Evolutionary conservation across 1,140 invertebrate genomes (phyloP), one percentile per base, ranked within the genome.

Genomic region (Calycopis cecrops): DNA sequence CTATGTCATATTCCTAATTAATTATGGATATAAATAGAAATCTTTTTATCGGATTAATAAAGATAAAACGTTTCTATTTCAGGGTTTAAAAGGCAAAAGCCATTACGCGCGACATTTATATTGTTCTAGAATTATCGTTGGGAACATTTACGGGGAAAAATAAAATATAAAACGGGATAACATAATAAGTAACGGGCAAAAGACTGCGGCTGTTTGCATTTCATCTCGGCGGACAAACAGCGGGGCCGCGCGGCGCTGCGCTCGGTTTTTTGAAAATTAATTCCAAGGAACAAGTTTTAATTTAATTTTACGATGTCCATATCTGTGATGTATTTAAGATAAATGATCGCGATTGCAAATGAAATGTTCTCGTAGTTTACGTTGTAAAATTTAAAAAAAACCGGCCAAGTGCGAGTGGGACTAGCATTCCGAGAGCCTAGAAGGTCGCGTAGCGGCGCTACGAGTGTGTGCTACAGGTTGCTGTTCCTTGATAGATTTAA

Each of bases 201-300:
- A 44, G 40, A 44, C 40, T 28, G 40, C 40, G 40, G 40, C 2
- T 44, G 40, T 44, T 44, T 44, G 40, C 40, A 12, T 44, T 44
- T 44, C 40, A 44, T 44, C 40, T 44, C 40, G 14, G 38, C 38
- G 38, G 12, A n/a, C n/a, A 12, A 12, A 12, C 37, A 12, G 38
- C 38, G 38, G 38, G 12, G 40, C 40, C 40, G 40, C 11, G 7
- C 40, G 14, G 12, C 14, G 9, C 12, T n/a, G n/a, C n/a, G 14
- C 16, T 2, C 40, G 10, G 14, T 44, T 16, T 16, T 44, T 17
- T 14, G 17, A 44, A 9, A 44, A 44, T 44, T 44, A 44, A 44
- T 44, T 44, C 16, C 40, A 14, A 44, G 40, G 21, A 17, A 6
- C 9, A 44, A 16, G 3, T 44, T 44, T 44, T 17, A 44, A 44